phyloP scores from a whole-genome alignment of 2,113 vertebrate species.

The Kobus ellipsiprymnus region DNA sequence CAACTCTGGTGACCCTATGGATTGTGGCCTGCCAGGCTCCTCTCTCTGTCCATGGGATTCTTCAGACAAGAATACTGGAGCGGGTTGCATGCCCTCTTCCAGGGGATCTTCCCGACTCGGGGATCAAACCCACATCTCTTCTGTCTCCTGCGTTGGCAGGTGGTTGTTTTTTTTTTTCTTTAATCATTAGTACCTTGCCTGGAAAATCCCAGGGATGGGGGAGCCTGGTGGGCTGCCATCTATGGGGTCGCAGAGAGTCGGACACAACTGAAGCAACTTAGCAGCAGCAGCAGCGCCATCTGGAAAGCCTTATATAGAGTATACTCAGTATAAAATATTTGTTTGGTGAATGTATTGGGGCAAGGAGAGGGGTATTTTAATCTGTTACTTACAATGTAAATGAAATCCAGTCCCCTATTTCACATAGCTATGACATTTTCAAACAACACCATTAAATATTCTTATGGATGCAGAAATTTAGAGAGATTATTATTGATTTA shows the following conservation, averaged over 20 bases:
- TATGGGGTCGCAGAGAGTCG: rapidly evolving
- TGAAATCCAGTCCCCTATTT: background rate
- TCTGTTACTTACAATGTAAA: background rate
- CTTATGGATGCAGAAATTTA: background rate
- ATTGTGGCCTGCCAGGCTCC: background rate
- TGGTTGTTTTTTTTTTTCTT: background rate
- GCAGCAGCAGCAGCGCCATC: too few species aligned
- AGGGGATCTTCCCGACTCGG: background rate
- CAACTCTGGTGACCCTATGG: background rate
- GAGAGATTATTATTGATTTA: background rate
- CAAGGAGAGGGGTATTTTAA: background rate
- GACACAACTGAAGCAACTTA: too few species aligned
- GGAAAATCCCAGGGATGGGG: too few species aligned
- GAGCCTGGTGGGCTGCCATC: too few species aligned
- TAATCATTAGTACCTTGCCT: background rate
- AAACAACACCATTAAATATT: background rate
- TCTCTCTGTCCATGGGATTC: background rate
- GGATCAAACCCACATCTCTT: background rate
- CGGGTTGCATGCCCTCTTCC: background rate
- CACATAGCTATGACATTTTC: background rate
- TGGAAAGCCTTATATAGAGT: background rate
- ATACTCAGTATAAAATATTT: background rate
- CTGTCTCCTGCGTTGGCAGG: background rate
- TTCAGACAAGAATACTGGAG: background rate
- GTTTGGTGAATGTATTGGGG: background rate